A percentile compares a stretch with the other conserved stretches of the same genome.
Conservation (phyloP, 2,888 invertebrate genomes). For the Aphodius granarius region DNA sequence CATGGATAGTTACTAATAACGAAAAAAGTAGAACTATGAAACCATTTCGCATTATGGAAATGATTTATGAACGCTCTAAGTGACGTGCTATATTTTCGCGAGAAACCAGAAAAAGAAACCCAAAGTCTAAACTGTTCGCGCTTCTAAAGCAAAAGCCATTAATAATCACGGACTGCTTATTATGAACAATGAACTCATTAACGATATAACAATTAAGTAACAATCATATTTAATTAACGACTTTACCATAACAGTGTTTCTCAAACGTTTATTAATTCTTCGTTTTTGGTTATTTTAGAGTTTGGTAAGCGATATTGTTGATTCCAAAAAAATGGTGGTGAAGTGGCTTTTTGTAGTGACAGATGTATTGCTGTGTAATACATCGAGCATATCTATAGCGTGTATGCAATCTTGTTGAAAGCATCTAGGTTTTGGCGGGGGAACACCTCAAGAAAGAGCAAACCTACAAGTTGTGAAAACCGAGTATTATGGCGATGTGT, state of each 20-base stretch:
- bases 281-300: too few relatives aligned
- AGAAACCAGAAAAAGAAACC: not conserved
- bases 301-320: too few relatives aligned
- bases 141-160: not conserved
- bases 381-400: not conserved
- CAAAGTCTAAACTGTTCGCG: not conserved
- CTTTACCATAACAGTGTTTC: not conserved
- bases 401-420: not conserved
- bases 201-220: not conserved
- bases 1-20: conserved; percentile 7
- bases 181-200: not conserved
- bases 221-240: not conserved
- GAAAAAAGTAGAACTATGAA: not conserved
- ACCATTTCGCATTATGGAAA: conserved; percentile 12
- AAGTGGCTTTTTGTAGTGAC: not conserved
- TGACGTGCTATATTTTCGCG: not conserved
- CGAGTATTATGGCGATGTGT: not conserved
- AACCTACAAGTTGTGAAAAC: not conserved
- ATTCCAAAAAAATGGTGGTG: too few relatives aligned
- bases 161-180: not conserved
- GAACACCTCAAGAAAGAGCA: not conserved
- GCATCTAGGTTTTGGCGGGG: not conserved
- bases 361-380: not conserved
- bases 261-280: not conserved
- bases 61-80: not conserved